Percentiles rank a stretch among this genome's conserved stretches.
phyloP scores from a whole-genome alignment of 2,888 invertebrate genomes.

The Psococerastis gibbosa region DNA sequence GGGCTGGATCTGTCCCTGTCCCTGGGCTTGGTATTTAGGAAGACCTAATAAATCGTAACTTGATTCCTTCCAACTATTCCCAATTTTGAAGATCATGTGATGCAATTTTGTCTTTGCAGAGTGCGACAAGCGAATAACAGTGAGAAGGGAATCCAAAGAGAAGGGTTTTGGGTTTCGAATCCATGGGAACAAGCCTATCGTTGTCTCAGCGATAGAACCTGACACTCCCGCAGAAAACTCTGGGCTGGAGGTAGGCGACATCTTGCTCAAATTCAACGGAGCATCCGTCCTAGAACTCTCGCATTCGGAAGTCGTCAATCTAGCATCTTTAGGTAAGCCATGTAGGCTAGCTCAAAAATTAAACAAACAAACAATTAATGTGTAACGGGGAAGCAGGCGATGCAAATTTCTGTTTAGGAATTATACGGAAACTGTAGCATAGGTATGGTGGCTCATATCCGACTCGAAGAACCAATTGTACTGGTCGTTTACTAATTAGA shows the following conservation, averaged over 20 bases:
- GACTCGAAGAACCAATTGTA: too few species aligned
- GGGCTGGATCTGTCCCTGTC: too few species aligned
- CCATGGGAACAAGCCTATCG: slow-evolving; percentile 89
- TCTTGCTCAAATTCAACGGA: slow-evolving; percentile 79
- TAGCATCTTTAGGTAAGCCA: slow-evolving; percentile 61
- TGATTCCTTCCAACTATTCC: too few species aligned
- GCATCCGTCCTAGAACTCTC: slow-evolving; percentile 78
- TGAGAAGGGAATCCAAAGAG: slow-evolving; percentile 67
- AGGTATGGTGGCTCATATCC: too few species aligned
- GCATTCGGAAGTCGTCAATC: slow-evolving; percentile 82
- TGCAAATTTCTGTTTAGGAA: too few species aligned
- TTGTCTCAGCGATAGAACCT: slow-evolving; percentile 85
- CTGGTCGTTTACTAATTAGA: too few species aligned
- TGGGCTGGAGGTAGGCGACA: slow-evolving; percentile 85
- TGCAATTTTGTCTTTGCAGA: slow-evolving; percentile 38
- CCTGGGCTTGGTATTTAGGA: too few species aligned
- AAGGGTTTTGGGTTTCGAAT: slow-evolving; percentile 72
- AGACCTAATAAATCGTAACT: too few species aligned
- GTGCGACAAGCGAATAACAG: slow-evolving; percentile 71
- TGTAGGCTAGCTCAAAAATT: neutral
- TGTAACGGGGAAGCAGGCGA: too few species aligned
- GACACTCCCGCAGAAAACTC: slow-evolving; percentile 86
- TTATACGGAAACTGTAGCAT: too few species aligned
- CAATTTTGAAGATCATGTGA: too few species aligned
- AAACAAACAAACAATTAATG: too few species aligned